phyloP scores from a whole-genome alignment of 2,113 vertebrate species.

The Toxotes jaculatrix region DNA sequence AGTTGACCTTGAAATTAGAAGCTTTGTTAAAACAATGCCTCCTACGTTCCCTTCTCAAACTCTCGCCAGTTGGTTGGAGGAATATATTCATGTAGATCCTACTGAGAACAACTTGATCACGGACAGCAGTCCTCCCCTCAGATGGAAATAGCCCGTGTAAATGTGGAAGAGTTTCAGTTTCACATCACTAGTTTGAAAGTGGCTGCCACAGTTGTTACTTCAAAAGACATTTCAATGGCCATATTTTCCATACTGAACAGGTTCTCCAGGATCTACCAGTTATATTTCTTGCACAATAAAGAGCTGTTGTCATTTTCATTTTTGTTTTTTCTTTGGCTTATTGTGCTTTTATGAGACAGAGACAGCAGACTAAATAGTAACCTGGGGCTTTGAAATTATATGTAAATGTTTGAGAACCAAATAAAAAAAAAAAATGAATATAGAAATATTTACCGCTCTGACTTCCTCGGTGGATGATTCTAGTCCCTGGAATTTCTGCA shows the following conservation, averaged over 20 bases:
- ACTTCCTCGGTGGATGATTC: not conserved
- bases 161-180: not conserved
- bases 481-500: not conserved
- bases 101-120: not conserved
- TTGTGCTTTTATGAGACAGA: not conserved
- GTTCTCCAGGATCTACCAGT: not conserved
- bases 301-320: not conserved
- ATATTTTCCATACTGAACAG: not conserved
- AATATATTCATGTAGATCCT: not conserved
- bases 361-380: not conserved
- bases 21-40: not conserved
- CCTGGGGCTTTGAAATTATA: not conserved
- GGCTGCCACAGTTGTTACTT: not conserved
- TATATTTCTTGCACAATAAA: not conserved
- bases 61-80: not conserved
- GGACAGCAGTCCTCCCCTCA: not conserved
- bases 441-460: not conserved
- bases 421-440: not conserved
- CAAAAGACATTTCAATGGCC: not conserved
- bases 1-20: constrained; percentile 12
- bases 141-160: not conserved
- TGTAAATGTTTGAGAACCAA: not conserved
- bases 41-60: not conserved
- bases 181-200: not conserved
- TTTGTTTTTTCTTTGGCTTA: not conserved